Evolutionary conservation across 2,113 vertebrate species (phyloP), one percentile per base, ranked within the genome.

Genomic region (Lophura nycthemera): DNA sequence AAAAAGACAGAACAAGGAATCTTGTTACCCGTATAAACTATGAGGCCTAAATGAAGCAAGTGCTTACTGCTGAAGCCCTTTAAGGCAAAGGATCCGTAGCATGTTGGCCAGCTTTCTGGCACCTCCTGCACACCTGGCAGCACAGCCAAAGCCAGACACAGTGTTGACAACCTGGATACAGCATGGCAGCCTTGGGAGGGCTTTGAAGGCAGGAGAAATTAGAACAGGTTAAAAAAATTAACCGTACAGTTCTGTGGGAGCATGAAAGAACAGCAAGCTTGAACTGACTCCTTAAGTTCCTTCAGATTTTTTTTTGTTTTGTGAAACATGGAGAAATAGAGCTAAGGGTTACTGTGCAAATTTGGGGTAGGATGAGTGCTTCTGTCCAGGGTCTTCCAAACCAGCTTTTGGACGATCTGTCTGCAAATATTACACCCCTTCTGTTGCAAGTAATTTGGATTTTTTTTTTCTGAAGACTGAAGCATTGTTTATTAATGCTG

Each of bases 121-220:
- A 12, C 7, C 18, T 63, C 8, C 34, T 50, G 34, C 36, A 72
- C 27, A 40, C 27, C 45, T 71, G 86, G 36, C 34, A 64, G 45
- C 19, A 66, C n/a, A 11, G 56, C n/a, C 0, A 0, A 34, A 72
- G 32, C 6, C 50, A 21, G 19, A 38, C 25, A 57, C 11, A n/a
- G 22, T 1, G 2, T 43, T 75, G 36, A 22, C 64, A 30, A 43
- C 18, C 17, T 10, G 70, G 21, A 18, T 42, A 38, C 0, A 0
- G 2, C 24, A 63, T 63, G 45, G 50, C 42, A 47, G 57, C 64
- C 42, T 36, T 34, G 8, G 3, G 7, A 42, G 7, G 50, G 52
- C 30, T 84, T 57, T 71, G 70, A 78, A 78, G 38, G 43, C 50
- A 77, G 56, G 2, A 81, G 19, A 40, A 66, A 15, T 42, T 43